These are phyloP conservation scores for Elymnias hypermnestra DNA, from an alignment of 1,140 invertebrate species.

Conservation along the genomic window DNA sequence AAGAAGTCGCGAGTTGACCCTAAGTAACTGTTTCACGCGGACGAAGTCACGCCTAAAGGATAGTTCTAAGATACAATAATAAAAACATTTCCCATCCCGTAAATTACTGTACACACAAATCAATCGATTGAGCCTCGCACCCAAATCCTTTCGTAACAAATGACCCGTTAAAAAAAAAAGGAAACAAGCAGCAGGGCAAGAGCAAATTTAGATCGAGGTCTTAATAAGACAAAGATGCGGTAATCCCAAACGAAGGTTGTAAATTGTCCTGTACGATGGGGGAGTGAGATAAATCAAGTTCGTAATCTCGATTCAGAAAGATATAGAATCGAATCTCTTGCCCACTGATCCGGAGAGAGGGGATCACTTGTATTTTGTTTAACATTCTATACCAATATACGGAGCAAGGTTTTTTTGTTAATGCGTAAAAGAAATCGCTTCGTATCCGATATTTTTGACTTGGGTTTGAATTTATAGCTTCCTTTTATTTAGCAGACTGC, in stretches of 20 bases:
- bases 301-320: slow-evolving; percentile 15
- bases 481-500: too few species aligned
- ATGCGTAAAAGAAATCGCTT: slow-evolving; percentile 13
- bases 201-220: slow-evolving; percentile 2
- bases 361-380: slow-evolving; percentile 21
- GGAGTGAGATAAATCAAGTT: slow-evolving; percentile 25
- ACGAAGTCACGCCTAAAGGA: too few species aligned
- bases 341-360: slow-evolving; percentile 2
- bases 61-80: neutral
- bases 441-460: slow-evolving; percentile 1
- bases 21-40: too few species aligned
- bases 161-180: neutral
- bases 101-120: neutral
- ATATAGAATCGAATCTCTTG: slow-evolving; percentile 4
- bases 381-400: slow-evolving; percentile 19
- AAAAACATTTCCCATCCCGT: neutral
- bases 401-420: slow-evolving; percentile 6
- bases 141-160: neutral
- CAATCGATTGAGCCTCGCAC: neutral
- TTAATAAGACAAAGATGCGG: slow-evolving; percentile 29
- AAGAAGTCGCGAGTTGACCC: too few species aligned
- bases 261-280: slow-evolving; percentile 19
- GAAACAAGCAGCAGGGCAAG: too few species aligned
- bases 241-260: slow-evolving; percentile 26
- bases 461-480: too few species aligned